Evolutionary conservation across 2,113 vertebrate species (phyloP), one percentile per base, ranked within the genome.

Genomic region (Carettochelys insculpta): DNA sequence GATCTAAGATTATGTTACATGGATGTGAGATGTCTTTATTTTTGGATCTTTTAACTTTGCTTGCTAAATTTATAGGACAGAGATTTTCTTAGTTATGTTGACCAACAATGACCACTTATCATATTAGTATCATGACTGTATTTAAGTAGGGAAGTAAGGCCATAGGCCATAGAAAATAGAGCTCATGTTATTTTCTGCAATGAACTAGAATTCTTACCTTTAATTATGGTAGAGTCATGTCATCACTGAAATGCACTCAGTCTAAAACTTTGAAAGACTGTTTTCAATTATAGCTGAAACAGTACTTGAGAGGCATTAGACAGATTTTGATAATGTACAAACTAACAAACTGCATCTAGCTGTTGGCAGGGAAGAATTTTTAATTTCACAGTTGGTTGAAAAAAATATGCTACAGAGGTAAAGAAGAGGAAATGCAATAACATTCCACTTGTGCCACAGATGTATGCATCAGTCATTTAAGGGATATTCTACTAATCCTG

Each of bases 301-400:
- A 94, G 89, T 90, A 95, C 88, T 80, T 88, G 77, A 71, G 84
- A 95, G 73, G 51, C 79, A 94, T 86, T 84, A 81, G 94, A 77
- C 29, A 79, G 50, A 45, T 97, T 95, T 94, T 90, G 78, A 93
- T 89, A 90, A 58, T 31, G 92, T 88, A 93, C 31, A 79, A 87
- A 80, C 83, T 92, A 96, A 95, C 94, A 96, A 95, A 90, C 56
- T 92, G 79, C 83, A 97, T 94, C 75, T 85, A 96, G 95, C 65
- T 97, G 83, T 87, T 95, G 19, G 78, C 48, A 94, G 85, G 71
- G 83, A 95, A 75, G 94, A 92, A 85, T 92, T 97, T 94, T 95
- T 91, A 96, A 85, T 97, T 97, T 97, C 95, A 96, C 73, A 92
- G 84, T 93, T 97, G 85, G 77, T 75, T 97, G 91, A 94, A 94